These are phyloP conservation scores for Merops nubicus DNA, from an alignment of 2,113 vertebrate genomes.

Conservation along the genomic window DNA sequence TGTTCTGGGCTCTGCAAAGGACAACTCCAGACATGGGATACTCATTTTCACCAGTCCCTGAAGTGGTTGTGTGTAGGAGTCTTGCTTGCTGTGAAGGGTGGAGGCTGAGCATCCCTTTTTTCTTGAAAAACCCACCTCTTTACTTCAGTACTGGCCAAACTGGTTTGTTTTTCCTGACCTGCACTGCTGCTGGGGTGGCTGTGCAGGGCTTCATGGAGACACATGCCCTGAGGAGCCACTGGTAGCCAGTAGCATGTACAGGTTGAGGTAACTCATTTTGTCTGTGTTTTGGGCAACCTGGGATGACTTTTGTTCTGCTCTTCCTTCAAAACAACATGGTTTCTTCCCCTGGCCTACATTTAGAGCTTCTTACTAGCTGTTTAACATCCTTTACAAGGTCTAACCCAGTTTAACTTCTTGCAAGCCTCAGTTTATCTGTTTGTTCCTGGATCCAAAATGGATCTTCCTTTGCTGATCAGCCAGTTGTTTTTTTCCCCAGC, in stretches of 20 bases:
- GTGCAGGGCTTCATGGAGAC: background rate
- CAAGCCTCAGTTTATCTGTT: background rate
- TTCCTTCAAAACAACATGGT: accelerated
- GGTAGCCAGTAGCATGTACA: background rate
- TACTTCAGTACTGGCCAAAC: background rate
- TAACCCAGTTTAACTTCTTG: background rate
- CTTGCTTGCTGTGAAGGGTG: background rate
- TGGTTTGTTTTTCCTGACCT: accelerated
- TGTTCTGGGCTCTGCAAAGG: background rate
- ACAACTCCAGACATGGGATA: no score
- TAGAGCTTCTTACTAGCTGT: background rate
- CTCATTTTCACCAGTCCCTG: background rate
- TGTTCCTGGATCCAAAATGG: background rate
- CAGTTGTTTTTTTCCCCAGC: background rate
- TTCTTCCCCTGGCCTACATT: background rate
- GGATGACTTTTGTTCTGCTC: background rate
- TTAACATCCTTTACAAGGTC: background rate
- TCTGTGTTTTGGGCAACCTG: accelerated
- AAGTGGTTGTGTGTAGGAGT: no score
- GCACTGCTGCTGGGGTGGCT: background rate
- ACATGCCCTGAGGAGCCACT: background rate
- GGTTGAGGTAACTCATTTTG: background rate
- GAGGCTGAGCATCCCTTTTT: background rate
- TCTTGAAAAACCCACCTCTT: no score
- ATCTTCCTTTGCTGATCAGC: background rate